phyloP scores from a whole-genome alignment of 2,888 invertebrate species.

The Mycogona germanica region DNA sequence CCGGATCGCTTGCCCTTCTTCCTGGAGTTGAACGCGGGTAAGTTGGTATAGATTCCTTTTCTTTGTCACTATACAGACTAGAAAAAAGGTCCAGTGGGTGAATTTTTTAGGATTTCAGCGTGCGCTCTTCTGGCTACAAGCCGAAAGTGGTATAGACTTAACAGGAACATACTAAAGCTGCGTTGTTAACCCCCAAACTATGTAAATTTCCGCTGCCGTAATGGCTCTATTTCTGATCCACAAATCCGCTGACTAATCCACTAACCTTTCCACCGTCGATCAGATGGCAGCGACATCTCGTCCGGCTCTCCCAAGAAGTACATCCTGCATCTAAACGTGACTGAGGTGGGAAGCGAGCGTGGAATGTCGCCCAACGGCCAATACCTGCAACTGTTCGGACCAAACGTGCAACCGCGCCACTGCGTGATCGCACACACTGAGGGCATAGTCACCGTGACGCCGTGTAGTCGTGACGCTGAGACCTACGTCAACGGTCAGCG shows the following conservation, averaged over 20 bases:
- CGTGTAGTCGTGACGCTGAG: conserved; percentile 82
- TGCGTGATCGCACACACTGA: conserved; percentile 85
- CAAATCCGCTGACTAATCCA: conserved; percentile 13
- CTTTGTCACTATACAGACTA: too few relatives aligned
- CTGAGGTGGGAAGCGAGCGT: conserved; percentile 60
- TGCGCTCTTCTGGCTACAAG: too few relatives aligned
- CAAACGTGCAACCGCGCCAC: conserved; percentile 85
- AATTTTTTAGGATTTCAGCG: too few relatives aligned
- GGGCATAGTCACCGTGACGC: conserved; percentile 86
- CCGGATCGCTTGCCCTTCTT: conserved; percentile 47
- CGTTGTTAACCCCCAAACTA: not conserved
- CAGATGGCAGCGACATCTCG: conserved; percentile 42
- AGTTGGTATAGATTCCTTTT: too few relatives aligned
- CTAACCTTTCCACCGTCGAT: too few relatives aligned
- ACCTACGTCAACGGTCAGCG: conserved; percentile 89
- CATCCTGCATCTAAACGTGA: conserved; percentile 48
- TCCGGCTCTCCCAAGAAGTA: conserved; percentile 40
- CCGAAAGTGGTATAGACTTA: too few relatives aligned
- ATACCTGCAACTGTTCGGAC: conserved; percentile 51
- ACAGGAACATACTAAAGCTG: too few relatives aligned
- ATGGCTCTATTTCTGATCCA: not conserved
- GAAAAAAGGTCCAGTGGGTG: too few relatives aligned
- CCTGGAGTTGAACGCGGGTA: conserved; percentile 65
- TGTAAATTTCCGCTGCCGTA: not conserved
- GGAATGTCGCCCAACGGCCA: conserved; percentile 30